Base-by-base conservation (phyloP, 2,888 invertebrate species). In the Hyposoter dolosus region DNA sequence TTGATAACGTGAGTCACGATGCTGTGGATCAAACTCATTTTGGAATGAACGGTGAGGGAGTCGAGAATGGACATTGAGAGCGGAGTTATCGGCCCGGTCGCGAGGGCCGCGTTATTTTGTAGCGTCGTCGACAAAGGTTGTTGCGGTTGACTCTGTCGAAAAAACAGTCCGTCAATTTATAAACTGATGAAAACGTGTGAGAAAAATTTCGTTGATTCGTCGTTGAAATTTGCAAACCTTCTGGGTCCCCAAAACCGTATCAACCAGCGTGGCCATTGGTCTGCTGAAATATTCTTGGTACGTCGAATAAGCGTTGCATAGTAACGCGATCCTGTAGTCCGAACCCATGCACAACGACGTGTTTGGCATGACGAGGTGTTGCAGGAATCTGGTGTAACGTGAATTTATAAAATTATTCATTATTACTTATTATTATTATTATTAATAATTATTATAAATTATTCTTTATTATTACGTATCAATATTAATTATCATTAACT, bases 291-390 rank as follows among this genome's bases (percentile, higher is more conserved):
- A 97, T 89, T 99, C 98, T 91, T 98, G 97, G 94, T 98, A 98
- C 0, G 99, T 99, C 1, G 98, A 98, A 92, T 98, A 99, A 0
- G 99, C 99, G 95, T 99, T 99, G 94, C 99, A 99, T 0, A 99
- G 95, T 45, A 99, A 95, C 0, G 99, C 98, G 89, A 99, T 98
- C 85, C 98, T 96, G 93, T 97, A 99, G 94, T 99, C 99, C 50
- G 97, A 96, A 0, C 97, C 97, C 96, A 97, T 97, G 53, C 96
- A 96, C 83, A 97, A 94, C 15, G 96, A 95, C 47, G 96, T 96
- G 90, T 96, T 97, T 3, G 97, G 97, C 89, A 97, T 96, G 87
- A 97, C 97, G 45, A 98, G 95, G 93, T 98, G 98, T 92, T 98
- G 98, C 12, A 99, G 95, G 92, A 97, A 98, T 94, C 98, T 97